Evolutionary conservation across 2,888 invertebrate species (phyloP).

Genomic region (Temnothorax rugatulus): DNA sequence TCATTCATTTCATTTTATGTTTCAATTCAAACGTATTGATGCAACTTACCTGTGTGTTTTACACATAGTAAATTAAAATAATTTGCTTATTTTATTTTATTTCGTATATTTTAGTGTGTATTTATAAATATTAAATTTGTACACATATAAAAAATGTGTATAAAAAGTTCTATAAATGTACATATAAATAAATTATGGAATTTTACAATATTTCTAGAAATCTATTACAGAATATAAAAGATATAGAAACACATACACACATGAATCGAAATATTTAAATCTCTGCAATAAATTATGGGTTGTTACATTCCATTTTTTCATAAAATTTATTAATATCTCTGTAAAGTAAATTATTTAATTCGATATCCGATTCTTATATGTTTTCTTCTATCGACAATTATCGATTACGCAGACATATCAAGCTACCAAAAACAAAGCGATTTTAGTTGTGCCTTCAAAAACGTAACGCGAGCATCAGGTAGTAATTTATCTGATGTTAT

Average conservation of each 20-base stretch:
- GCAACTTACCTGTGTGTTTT: slow-evolving; percentile 83
- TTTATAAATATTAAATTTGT: not conserved
- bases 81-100: not conserved
- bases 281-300: not conserved
- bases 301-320: not conserved
- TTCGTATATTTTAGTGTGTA: not conserved
- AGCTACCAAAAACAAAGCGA: not conserved
- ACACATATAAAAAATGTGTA: not conserved
- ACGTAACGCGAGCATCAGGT: not conserved
- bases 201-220: not conserved
- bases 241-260: not conserved
- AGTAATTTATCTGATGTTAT: slow-evolving; percentile 39
- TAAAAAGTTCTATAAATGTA: not conserved
- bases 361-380: not conserved
- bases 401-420: slow-evolving; percentile 30
- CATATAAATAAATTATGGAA: not conserved
- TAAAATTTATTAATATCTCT: not conserved
- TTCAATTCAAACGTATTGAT: slow-evolving; percentile 86
- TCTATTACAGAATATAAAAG: not conserved
- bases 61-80: slow-evolving; percentile 45
- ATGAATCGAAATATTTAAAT: not conserved
- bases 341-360: not conserved
- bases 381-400: slow-evolving; percentile 72
- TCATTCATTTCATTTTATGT: slow-evolving; percentile 84
- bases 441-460: slow-evolving; percentile 46